phyloP scores from a whole-genome alignment of 2,888 invertebrate species.

The Junonia oenone region DNA sequence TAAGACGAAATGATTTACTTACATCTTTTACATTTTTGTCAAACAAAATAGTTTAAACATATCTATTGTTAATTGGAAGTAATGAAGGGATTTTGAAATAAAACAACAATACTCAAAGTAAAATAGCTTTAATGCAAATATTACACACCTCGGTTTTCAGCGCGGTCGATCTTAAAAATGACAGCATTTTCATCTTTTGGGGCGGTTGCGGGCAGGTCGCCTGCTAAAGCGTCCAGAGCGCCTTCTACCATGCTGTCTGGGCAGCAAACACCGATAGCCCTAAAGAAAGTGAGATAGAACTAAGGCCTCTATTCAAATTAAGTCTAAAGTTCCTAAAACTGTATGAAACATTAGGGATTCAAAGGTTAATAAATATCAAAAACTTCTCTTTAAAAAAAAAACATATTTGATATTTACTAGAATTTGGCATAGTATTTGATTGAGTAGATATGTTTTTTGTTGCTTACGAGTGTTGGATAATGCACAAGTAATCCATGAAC shows the following conservation, averaged over 20 bases:
- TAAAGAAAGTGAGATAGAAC: too few relatives aligned
- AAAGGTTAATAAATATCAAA: too few relatives aligned
- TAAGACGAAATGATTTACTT: too few relatives aligned
- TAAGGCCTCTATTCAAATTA: too few relatives aligned
- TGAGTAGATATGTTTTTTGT: background rate
- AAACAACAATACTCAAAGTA: constrained; percentile 26
- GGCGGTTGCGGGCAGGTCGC: constrained; percentile 70
- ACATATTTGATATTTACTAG: too few relatives aligned
- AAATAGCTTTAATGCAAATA: constrained; percentile 26
- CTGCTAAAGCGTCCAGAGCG: constrained; percentile 69
- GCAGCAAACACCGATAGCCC: constrained; percentile 86
- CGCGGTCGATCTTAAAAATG: constrained; percentile 54
- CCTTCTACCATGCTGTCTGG: constrained; percentile 68
- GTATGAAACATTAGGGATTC: too few relatives aligned
- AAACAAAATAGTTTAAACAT: too few relatives aligned
- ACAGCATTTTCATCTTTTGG: constrained; percentile 69
- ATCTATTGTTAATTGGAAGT: background rate
- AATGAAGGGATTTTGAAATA: constrained; percentile 19
- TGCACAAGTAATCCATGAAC: constrained; percentile 84
- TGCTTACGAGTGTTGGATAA: constrained; percentile 82
- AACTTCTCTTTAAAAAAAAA: too few relatives aligned
- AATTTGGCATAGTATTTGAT: too few relatives aligned
- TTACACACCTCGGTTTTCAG: constrained; percentile 62
- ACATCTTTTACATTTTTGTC: too few relatives aligned
- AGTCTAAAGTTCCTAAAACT: too few relatives aligned